A percentile compares a stretch with the other conserved stretches of the same genome.
phyloP scores from a whole-genome alignment of 2,797 vertebrate genomes.

The Chromis chromis region DNA sequence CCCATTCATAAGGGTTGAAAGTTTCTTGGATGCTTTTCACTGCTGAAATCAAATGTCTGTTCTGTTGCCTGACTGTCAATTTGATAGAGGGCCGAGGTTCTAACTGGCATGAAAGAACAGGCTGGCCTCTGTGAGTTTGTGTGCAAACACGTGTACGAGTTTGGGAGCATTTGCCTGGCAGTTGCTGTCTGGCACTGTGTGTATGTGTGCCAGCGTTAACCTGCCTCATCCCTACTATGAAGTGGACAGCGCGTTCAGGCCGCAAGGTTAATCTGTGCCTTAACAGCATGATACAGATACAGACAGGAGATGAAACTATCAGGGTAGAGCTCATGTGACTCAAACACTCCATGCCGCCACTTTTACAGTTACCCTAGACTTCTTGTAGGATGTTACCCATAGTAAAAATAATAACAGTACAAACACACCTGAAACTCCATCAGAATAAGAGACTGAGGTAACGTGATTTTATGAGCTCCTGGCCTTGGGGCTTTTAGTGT shows the following conservation, averaged over 20 bases:
- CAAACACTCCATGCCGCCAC: conserved; percentile 30
- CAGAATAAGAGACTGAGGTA: conserved; percentile 61
- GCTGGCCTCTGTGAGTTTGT: conserved; percentile 58
- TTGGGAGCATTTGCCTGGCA: conserved; percentile 33
- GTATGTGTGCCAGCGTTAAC: conserved; percentile 22
- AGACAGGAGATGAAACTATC: conserved; percentile 55
- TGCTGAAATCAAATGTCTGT: conserved; percentile 61
- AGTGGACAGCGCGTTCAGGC: conserved; percentile 12
- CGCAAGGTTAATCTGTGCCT: conserved; percentile 49
- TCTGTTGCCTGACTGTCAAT: conserved; percentile 61
- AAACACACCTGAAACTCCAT: conserved; percentile 69
- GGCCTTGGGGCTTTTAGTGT: conserved; percentile 59
- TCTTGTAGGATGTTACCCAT: conserved; percentile 61
- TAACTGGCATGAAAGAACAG: conserved; percentile 56
- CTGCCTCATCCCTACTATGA: conserved; percentile 25
- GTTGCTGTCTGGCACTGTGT: conserved; percentile 25
- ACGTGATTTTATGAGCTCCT: conserved; percentile 65
- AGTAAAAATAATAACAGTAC: conserved; percentile 58
- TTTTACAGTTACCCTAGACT: conserved; percentile 55
- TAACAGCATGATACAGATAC: conserved; percentile 37
- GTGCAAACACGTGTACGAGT: conserved; percentile 39
- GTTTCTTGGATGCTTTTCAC: conserved; percentile 66
- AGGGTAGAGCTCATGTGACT: conserved; percentile 22
- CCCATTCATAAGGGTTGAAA: conserved; percentile 74
- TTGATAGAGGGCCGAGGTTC: conserved; percentile 55